A percentile compares a stretch with the other conserved stretches of the same genome.
These are phyloP conservation scores for Falcunculus frontatus DNA, from an alignment of 2,113 vertebrate genomes.

Conservation along the genomic window DNA sequence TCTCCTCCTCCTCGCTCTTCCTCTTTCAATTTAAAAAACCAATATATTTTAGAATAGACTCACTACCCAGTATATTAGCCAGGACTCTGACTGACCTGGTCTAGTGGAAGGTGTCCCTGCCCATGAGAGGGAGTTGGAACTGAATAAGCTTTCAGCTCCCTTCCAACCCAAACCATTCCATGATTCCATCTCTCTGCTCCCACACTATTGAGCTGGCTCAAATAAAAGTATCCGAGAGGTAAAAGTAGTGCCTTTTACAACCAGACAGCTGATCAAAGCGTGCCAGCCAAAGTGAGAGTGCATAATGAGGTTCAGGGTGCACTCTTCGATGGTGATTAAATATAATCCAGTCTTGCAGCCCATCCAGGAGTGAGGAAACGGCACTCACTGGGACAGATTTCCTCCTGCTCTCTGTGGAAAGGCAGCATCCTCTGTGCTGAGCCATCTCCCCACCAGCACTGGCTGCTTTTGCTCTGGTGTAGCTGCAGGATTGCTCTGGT, in stretches of 20 bases:
- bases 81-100: not conserved
- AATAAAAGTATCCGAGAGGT: not conserved
- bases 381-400: not conserved
- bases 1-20: no score
- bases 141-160: not conserved
- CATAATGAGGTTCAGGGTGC: not conserved
- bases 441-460: not conserved
- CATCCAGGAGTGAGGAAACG: not conserved
- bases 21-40: no score
- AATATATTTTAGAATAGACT: no score
- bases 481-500: not conserved
- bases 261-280: not conserved
- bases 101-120: not conserved
- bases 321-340: not conserved
- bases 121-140: not conserved
- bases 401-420: not conserved
- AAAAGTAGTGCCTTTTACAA: not conserved
- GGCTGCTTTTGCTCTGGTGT: not conserved
- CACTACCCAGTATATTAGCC: not conserved
- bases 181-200: not conserved
- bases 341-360: not conserved
- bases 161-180: not conserved
- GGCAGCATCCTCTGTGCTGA: fast-evolving
- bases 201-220: not conserved
- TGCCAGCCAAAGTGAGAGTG: not conserved